These are phyloP conservation scores for Stomatorhinus walkeri DNA, from an alignment of 2,797 vertebrate species.

Conservation along the genomic window DNA sequence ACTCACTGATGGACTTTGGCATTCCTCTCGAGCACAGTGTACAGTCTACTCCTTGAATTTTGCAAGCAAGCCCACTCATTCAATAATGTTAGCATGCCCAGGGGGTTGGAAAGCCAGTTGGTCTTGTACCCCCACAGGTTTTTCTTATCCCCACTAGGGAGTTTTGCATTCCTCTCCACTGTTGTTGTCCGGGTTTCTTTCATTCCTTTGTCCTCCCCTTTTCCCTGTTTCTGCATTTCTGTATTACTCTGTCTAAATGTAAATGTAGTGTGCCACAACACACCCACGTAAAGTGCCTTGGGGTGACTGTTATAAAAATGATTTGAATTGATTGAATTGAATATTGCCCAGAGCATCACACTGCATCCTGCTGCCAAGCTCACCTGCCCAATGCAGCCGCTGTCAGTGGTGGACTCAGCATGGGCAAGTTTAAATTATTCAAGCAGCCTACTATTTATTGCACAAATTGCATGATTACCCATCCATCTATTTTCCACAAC, in stretches of 20 bases:
- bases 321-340: not conserved
- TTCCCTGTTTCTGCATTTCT: no score
- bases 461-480: not conserved
- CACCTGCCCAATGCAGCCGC: not conserved
- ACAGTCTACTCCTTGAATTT: not conserved
- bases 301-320: not conserved
- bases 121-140: not conserved
- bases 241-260: not conserved
- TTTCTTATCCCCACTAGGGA: not conserved
- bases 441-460: not conserved
- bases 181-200: not conserved
- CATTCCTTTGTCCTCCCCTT: not conserved
- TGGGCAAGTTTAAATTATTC: not conserved
- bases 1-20: not conserved
- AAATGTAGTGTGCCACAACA: not conserved
- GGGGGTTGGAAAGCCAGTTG: not conserved
- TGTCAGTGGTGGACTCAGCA: not conserved
- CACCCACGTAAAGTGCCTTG: not conserved
- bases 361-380: not conserved
- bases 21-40: not conserved
- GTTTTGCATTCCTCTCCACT: not conserved
- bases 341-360: no score
- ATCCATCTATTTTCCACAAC: not conserved
- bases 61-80: not conserved
- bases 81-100: not conserved